These are phyloP conservation scores for Acanthaster planci DNA, from an alignment of 35 echinoderm and acorn worm species.

Conservation along the genomic window DNA sequence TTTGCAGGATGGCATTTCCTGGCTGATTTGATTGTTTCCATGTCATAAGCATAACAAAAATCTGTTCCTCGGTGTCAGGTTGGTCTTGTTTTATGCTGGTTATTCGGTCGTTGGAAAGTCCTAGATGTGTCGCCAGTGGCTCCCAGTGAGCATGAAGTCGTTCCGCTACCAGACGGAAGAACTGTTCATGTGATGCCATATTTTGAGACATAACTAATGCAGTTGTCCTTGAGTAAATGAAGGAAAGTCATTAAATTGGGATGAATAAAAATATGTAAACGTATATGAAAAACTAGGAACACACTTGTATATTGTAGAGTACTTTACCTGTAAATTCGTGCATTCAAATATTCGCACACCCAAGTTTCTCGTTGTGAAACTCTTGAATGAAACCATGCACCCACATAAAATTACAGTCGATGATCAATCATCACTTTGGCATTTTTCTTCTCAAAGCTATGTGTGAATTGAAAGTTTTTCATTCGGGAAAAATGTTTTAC, in stretches of 20 bases:
- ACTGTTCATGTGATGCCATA: neutral
- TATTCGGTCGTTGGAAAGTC: neutral
- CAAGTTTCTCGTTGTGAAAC: too few relatives aligned
- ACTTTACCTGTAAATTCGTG: too few relatives aligned
- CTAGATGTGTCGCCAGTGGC: neutral
- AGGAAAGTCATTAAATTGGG: neutral
- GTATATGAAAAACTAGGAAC: too few relatives aligned
- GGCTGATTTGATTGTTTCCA: neutral
- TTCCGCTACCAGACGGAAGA: neutral
- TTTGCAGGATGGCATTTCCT: neutral
- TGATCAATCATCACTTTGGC: too few relatives aligned
- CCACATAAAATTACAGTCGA: too few relatives aligned
- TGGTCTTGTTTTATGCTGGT: neutral
- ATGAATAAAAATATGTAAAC: slow-evolving; percentile 3
- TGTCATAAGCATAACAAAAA: neutral
- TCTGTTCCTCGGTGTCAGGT: neutral
- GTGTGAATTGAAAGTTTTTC: too few relatives aligned
- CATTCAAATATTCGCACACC: too few relatives aligned
- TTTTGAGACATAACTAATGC: neutral
- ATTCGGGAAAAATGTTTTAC: too few relatives aligned
- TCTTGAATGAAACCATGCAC: too few relatives aligned
- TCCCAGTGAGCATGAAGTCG: neutral
- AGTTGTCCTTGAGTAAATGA: neutral
- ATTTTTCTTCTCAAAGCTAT: too few relatives aligned
- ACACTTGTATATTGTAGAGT: too few relatives aligned